Evolutionary conservation across 2,888 invertebrate genomes (phyloP).

Genomic region (Cephonodes hylas): DNA sequence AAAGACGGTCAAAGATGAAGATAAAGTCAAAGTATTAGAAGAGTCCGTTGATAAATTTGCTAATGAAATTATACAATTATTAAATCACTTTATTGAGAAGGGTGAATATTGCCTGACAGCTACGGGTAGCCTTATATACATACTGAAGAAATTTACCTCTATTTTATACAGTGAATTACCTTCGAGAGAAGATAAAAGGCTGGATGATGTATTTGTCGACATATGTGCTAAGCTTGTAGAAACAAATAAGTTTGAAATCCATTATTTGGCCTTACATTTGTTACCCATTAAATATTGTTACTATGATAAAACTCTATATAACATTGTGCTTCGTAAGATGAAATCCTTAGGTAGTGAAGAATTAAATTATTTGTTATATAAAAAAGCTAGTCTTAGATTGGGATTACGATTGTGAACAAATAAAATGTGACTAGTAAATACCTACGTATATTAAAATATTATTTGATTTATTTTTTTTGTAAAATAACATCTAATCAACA

Average conservation of each 20-base stretch:
- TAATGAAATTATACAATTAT: slow-evolving; percentile 27
- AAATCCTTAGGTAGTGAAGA: slow-evolving; percentile 31
- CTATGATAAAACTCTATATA: background rate
- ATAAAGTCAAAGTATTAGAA: slow-evolving; percentile 5
- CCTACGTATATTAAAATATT: too few species aligned
- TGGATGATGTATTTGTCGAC: slow-evolving; percentile 16
- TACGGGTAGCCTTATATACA: background rate
- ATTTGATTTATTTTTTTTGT: too few species aligned
- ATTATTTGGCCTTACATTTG: slow-evolving; percentile 33
- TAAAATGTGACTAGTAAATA: too few species aligned
- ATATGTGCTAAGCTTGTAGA: slow-evolving; percentile 14
- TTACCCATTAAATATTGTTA: slow-evolving; percentile 27
- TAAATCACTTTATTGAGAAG: slow-evolving; percentile 29
- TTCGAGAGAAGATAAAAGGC: background rate
- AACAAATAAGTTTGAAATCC: slow-evolving; percentile 25
- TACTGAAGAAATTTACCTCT: background rate
- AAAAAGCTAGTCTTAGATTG: too few species aligned
- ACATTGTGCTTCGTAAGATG: slow-evolving; percentile 28
- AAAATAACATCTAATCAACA: too few species aligned
- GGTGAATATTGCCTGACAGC: slow-evolving; percentile 9
- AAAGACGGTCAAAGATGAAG: background rate
- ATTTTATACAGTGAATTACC: background rate
- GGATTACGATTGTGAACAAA: too few species aligned
- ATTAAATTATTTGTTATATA: slow-evolving; percentile 29
- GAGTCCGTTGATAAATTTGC: slow-evolving; percentile 27